phyloP scores from a whole-genome alignment of 2,888 invertebrate genomes.

The Odontomyia ornata region DNA sequence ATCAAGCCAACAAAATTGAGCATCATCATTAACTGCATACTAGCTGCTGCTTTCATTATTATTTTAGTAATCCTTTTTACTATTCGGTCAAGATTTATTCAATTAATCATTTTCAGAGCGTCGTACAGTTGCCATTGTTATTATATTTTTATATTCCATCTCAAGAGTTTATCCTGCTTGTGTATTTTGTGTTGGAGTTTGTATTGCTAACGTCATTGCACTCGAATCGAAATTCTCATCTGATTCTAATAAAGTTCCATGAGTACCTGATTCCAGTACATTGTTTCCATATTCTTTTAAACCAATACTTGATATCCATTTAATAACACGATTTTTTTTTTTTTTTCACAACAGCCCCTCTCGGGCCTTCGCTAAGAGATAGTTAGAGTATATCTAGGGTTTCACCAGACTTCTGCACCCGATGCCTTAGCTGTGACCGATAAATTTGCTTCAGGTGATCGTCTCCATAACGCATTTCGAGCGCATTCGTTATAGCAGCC shows the following conservation, averaged over 20 bases:
- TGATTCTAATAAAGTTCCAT: slow-evolving; percentile 95
- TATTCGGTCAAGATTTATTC: slow-evolving; percentile 64
- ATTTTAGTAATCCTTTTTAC: not conserved
- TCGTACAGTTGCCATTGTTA: slow-evolving; percentile 86
- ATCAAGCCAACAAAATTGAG: slow-evolving; percentile 31
- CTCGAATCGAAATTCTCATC: slow-evolving; percentile 96
- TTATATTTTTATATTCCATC: slow-evolving; percentile 87
- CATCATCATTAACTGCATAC: slow-evolving; percentile 4
- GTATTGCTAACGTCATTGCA: slow-evolving; percentile 94
- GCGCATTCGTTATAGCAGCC: too few species aligned
- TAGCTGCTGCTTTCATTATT: not conserved
- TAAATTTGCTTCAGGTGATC: too few species aligned
- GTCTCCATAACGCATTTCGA: too few species aligned
- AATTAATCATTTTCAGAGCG: slow-evolving; percentile 67
- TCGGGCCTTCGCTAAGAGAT: too few species aligned
- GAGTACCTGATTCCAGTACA: too few species aligned
- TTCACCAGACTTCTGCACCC: too few species aligned
- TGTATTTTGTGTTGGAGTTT: slow-evolving; percentile 96
- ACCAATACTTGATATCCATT: too few species aligned
- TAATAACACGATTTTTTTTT: too few species aligned
- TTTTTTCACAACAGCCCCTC: too few species aligned
- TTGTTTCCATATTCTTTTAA: slow-evolving; percentile 92
- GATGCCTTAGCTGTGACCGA: too few species aligned
- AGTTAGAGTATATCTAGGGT: too few species aligned
- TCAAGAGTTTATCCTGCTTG: slow-evolving; percentile 94